Base-by-base conservation (phyloP, 2,797 vertebrate genomes). In the Scyliorhinus canicula region DNA sequence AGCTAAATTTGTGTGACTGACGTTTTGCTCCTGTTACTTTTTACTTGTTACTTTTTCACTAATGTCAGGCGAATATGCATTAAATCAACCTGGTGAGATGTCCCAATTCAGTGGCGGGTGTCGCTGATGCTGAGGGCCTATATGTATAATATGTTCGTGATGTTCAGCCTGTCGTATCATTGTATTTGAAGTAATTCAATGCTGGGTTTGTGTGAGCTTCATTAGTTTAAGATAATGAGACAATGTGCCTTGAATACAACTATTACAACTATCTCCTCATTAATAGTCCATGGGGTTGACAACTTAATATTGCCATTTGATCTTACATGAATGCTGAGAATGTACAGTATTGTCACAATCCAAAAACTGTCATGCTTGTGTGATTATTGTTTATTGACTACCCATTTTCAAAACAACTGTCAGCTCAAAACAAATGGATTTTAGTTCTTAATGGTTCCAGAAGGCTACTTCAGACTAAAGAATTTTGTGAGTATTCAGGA, bases 201-300 rank as follows among this genome's bases (percentile, higher is more conserved):
- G 57, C 57, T 9, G 55, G n/a, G 31, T 63, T 63, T 90, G 6
- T n/a, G 55, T 63, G 86, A 63, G 35, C 55, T n/a, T 90, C 55
- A 90, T 90, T 90, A 63, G 55, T 55, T 90, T 63, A 90, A 40
- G 40, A 90, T 40, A 90, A 90, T 90, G 55, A 90, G 79, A 7
- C 35, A 90, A 90, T 90, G 86, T 63, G 86, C 55, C 16, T 40
- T 90, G 86, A 90, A 90, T 86, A 90, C 57, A 90, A 60, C 7
- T 6, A 24, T 63, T 63, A 90, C 16, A 6, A 63, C 24, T 21
- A 63, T 60, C 86, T 21, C 40, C 57, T 63, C 55, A 8, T 63
- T 57, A 90, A 63, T n/a, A 90, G 60, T 90, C 55, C 52, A 57
- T 5, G 35, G 86, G 16, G 35, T 60, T n/a, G 52, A 35, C 31